A percentile compares a stretch with the other conserved stretches of the same genome.
phyloP scores from a whole-genome alignment of 2,797 vertebrate genomes.

The Bucorvus abyssinicus region DNA sequence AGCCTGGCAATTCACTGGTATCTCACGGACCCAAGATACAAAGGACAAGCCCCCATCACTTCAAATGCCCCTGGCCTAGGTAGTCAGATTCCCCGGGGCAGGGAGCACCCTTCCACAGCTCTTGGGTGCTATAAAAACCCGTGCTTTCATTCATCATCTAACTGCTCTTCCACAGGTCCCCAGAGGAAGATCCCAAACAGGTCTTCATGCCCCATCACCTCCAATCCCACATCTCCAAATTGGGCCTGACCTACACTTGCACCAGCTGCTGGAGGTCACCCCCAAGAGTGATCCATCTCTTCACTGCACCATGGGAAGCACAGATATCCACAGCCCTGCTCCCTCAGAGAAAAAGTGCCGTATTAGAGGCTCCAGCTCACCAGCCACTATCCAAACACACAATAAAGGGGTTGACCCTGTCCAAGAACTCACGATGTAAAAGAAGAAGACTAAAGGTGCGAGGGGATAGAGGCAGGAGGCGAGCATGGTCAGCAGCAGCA shows the following conservation, averaged over 20 bases:
- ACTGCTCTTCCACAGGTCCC: neutral
- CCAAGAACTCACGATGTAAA: fast-evolving
- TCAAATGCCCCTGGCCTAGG: neutral
- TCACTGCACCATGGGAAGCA: neutral
- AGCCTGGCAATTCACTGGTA: neutral
- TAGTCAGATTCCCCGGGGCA: neutral
- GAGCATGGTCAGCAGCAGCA: neutral
- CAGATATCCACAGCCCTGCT: neutral
- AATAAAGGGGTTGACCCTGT: fast-evolving
- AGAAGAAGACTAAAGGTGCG: neutral
- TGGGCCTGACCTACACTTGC: neutral
- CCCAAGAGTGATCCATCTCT: neutral
- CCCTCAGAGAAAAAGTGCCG: neutral
- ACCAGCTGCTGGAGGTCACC: neutral
- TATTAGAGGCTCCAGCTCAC: neutral
- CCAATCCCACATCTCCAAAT: fast-evolving
- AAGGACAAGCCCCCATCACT: neutral
- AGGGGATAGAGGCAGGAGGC: neutral
- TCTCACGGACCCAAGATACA: neutral
- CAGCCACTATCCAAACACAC: neutral
- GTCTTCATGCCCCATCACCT: neutral
- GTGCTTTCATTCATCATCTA: neutral
- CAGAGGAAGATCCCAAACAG: neutral
- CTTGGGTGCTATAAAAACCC: neutral
- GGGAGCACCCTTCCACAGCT: neutral